Base-by-base conservation (phyloP, 2,888 invertebrate species). In the Lasioglossum morio region DNA sequence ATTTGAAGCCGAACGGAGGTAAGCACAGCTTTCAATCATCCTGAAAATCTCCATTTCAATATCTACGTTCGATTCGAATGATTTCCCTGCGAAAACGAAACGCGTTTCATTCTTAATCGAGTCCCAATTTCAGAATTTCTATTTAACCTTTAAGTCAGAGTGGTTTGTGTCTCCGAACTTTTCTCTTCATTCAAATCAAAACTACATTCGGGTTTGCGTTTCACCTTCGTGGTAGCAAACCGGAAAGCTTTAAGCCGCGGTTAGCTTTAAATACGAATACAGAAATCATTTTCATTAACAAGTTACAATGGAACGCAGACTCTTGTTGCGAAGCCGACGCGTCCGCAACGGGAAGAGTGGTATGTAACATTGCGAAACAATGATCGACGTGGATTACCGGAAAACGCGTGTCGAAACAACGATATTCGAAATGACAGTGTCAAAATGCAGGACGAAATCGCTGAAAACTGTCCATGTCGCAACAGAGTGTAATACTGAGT, bases 1-100 rank as follows among this genome's bases (percentile, higher is more conserved):
- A 98, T 93, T 97, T 97, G 90, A 97, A 98, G 95, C 97, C 97
- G 90, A 96, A 96, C 92, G 97, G 97, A 95, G 97, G 97, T 97
- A 95, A 96, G 97, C 95, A 19, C 34, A 23, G 16, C 4, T 43
- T 80, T 43, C 43, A 5, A 16, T 12, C 69, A 34, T 37, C 37
- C 60, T 19, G 5, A 8, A 27, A 14, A 63, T 63, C 30, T 16
- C 23, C 48, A 23, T 23, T 48, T 48, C 53, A 8, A 53, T 23
- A 23, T 8, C 8, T 53, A 23, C 53, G 23, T 53, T 10, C 23
- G 3, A 10, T 10, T 53, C 1, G 3, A 53, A 10, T 53, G n/a
- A 23, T 53, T 53, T 23, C 23, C 1, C 23, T 19, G 53, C 53
- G 23, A 53, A 53, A 53, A 23, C 46, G 16, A 46, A 46, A 46